Conservation (phyloP, 35 echinoderm and acorn worm species). For the Anneissia japonica region DNA sequence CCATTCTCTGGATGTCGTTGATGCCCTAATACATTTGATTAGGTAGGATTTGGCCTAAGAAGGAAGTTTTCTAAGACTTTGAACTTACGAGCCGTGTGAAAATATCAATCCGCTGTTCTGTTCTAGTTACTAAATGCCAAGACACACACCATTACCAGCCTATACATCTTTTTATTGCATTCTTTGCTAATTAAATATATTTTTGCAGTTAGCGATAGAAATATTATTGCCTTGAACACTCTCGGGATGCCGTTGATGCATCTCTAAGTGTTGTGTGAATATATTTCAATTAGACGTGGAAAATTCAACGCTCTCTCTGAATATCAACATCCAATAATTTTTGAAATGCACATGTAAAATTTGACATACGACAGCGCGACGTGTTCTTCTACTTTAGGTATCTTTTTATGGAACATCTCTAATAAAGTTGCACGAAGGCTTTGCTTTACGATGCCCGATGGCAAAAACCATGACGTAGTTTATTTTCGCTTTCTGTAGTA, state of each 20-base stretch:
- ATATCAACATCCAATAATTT: background rate
- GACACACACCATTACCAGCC: background rate
- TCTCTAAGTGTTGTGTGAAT: background rate
- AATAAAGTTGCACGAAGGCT: background rate
- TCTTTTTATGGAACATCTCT: background rate
- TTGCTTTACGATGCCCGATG: background rate
- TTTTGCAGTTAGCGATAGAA: background rate
- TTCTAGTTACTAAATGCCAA: background rate
- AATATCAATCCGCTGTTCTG: background rate
- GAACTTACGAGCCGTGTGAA: no score
- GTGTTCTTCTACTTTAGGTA: background rate
- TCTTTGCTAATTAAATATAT: background rate
- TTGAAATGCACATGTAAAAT: background rate
- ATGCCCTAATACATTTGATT: no score
- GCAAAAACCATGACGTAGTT: background rate
- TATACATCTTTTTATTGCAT: background rate
- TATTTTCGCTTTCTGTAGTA: background rate
- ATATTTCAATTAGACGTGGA: background rate
- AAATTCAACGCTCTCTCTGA: background rate
- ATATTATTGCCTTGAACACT: background rate
- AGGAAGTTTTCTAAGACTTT: no score
- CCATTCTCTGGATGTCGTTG: no score
- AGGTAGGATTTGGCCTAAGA: no score
- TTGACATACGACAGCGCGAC: background rate
- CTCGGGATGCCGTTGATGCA: background rate